These are phyloP conservation scores for Tetragonula carbonaria DNA, from an alignment of 2,888 invertebrate species.

Conservation along the genomic window DNA sequence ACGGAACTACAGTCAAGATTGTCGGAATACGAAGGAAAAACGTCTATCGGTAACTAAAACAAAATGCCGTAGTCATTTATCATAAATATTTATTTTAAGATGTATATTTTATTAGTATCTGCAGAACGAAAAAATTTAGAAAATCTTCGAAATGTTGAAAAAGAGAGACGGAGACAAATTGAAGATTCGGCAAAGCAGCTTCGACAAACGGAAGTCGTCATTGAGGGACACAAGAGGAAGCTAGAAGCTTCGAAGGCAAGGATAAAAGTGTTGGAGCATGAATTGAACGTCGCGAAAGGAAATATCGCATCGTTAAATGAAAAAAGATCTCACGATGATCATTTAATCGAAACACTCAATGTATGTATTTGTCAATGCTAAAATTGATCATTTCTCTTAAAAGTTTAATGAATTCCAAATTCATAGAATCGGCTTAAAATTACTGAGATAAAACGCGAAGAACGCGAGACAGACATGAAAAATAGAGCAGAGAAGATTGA, in stretches of 20 bases:
- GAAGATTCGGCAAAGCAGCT: slow-evolving; percentile 87
- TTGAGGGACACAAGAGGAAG: slow-evolving; percentile 87
- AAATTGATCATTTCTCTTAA: background rate
- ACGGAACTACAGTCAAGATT: slow-evolving; percentile 88
- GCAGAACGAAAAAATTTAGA: slow-evolving; percentile 64
- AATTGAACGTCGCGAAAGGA: slow-evolving; percentile 86
- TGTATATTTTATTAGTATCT: slow-evolving; percentile 11
- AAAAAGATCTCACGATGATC: slow-evolving; percentile 87
- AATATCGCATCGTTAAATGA: slow-evolving; percentile 87
- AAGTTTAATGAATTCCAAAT: background rate
- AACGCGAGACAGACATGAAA: slow-evolving; percentile 68
- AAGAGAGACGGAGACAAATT: slow-evolving; percentile 86
- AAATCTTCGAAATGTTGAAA: slow-evolving; percentile 85
- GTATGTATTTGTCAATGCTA: slow-evolving; percentile 78
- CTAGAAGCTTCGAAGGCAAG: slow-evolving; percentile 89
- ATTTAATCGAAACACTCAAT: slow-evolving; percentile 87
- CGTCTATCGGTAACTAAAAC: slow-evolving; percentile 54
- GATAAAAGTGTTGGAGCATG: slow-evolving; percentile 88
- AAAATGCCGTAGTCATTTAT: background rate
- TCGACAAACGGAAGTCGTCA: slow-evolving; percentile 85
- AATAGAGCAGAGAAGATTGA: slow-evolving; percentile 71
- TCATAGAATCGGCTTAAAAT: slow-evolving; percentile 73
- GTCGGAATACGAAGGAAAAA: slow-evolving; percentile 75
- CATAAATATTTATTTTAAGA: background rate
- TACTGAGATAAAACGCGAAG: slow-evolving; percentile 70